These are phyloP conservation scores for Microctenopoma lineatum DNA, from an alignment of 2,797 vertebrate species.

Conservation along the genomic window DNA sequence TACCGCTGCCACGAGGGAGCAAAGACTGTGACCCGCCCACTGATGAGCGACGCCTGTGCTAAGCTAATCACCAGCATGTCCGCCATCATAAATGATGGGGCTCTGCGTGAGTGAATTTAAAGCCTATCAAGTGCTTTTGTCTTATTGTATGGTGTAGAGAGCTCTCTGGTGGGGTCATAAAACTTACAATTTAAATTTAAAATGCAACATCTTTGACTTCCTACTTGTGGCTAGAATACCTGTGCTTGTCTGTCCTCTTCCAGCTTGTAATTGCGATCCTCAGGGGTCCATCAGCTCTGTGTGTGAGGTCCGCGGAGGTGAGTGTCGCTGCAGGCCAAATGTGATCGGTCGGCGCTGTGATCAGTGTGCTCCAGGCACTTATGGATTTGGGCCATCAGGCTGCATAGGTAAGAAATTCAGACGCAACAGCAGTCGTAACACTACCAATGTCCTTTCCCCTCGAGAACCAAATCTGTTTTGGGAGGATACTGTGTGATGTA, in stretches of 20 bases:
- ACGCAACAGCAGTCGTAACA: not conserved
- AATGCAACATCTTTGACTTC: too few relatives aligned
- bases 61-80: constrained; percentile 93
- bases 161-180: too few relatives aligned
- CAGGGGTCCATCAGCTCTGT: constrained; percentile 92
- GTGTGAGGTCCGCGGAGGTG: constrained; percentile 90
- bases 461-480: not conserved
- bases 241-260: constrained; percentile 14
- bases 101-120: constrained; percentile 83
- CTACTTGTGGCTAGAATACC: too few relatives aligned
- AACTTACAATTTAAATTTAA: too few relatives aligned
- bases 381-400: constrained; percentile 90
- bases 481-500: not conserved
- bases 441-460: not conserved
- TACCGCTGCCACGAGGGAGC: constrained; percentile 91
- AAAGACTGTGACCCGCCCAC: constrained; percentile 76
- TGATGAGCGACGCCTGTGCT: constrained; percentile 87
- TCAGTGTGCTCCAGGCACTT: constrained; percentile 89
- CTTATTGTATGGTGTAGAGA: not conserved
- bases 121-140: not conserved
- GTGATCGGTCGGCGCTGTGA: constrained; percentile 90
- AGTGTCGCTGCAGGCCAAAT: constrained; percentile 91
- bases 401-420: constrained; percentile 86
- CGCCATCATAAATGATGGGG: constrained; percentile 89
- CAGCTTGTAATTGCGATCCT: constrained; percentile 91